Evolutionary conservation across 1,140 invertebrate genomes (phyloP).

Genomic region (Lasioglossum baleicum): DNA sequence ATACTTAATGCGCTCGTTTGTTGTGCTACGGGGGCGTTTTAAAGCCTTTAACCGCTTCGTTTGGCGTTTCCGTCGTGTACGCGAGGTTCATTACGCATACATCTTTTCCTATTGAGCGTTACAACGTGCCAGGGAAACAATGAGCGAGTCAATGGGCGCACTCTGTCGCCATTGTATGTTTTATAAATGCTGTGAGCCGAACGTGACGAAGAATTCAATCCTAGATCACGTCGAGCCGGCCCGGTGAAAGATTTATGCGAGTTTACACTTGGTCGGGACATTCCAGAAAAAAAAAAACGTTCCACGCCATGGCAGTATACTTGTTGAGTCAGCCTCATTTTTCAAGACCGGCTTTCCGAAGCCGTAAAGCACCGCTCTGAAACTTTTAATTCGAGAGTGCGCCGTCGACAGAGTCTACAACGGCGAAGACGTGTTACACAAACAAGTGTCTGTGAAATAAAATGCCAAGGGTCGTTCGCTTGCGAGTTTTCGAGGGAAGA

Average conservation of each 20-base stretch:
- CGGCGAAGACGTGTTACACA: no score
- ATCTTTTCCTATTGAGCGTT: background rate
- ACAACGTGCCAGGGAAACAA: constrained; percentile 5
- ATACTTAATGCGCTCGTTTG: background rate
- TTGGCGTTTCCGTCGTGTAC: background rate
- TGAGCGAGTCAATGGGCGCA: background rate
- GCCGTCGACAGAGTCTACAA: no score
- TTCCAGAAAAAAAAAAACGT: background rate
- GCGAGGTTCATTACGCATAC: background rate
- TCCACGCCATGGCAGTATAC: no score
- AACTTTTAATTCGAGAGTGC: no score
- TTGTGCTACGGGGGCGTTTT: background rate
- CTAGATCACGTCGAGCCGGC: background rate
- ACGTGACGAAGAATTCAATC: constrained; percentile 7
- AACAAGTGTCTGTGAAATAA: no score
- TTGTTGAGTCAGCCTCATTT: no score
- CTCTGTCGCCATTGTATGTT: background rate
- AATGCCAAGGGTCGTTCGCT: no score
- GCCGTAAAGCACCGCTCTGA: no score
- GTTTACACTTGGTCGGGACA: background rate
- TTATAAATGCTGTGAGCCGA: background rate
- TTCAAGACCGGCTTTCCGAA: no score
- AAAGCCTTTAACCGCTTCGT: background rate
- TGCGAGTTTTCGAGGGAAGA: no score
- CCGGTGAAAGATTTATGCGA: background rate